Percentiles rank a stretch among this genome's conserved stretches.
Evolutionary conservation across 2,797 vertebrate genomes (phyloP).

Genomic region (Clarias platycephalus): DNA sequence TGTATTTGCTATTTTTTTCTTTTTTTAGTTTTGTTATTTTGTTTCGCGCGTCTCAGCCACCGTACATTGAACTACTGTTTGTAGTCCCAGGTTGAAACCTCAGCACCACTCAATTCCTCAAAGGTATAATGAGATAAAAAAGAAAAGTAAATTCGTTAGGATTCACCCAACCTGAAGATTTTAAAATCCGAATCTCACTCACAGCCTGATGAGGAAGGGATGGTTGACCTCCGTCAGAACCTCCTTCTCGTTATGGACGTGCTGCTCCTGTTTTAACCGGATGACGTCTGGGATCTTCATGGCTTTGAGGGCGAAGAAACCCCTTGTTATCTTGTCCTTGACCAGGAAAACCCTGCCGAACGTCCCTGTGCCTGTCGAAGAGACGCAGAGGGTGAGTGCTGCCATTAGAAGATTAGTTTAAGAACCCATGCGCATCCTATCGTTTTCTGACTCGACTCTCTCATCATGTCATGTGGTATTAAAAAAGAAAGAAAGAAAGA

Average conservation of each 20-base stretch:
- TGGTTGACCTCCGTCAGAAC: slow-evolving; percentile 88
- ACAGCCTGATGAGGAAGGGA: slow-evolving; percentile 90
- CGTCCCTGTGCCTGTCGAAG: slow-evolving; percentile 84
- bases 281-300: slow-evolving; percentile 95
- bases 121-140: too few relatives aligned
- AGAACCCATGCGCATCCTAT: not conserved
- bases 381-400: not conserved
- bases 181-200: slow-evolving; percentile 66
- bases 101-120: too few relatives aligned
- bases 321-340: slow-evolving; percentile 77
- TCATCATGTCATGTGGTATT: not conserved
- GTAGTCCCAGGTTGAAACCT: too few relatives aligned
- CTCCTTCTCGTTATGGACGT: slow-evolving; percentile 93
- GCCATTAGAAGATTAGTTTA: slow-evolving; percentile 20
- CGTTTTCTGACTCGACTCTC: not conserved
- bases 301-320: slow-evolving; percentile 87
- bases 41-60: too few relatives aligned
- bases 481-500: not conserved
- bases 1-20: too few relatives aligned
- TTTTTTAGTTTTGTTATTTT: too few relatives aligned
- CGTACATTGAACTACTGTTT: too few relatives aligned
- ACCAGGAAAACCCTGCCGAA: slow-evolving; percentile 81
- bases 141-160: too few relatives aligned
- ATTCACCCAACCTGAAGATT: not conserved
- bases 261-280: slow-evolving; percentile 91